Conservation (phyloP, 2,888 invertebrate species). For the Brachyopa scutellaris region DNA sequence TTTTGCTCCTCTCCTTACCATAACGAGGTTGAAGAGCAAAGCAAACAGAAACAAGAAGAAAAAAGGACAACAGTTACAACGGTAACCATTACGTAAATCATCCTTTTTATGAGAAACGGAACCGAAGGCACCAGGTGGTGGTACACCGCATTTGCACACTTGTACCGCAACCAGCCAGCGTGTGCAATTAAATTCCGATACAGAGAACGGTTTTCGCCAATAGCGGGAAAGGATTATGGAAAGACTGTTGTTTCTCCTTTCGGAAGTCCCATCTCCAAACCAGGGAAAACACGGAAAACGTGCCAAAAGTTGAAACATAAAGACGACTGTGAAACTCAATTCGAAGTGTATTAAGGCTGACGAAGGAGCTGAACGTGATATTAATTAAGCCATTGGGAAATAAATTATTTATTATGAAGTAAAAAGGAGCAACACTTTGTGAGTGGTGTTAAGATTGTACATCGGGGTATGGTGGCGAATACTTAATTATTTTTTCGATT, state of each 20-base stretch:
- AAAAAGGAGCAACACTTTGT: background rate
- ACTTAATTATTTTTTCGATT: no score
- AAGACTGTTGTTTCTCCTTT: background rate
- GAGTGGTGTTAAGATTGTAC: background rate
- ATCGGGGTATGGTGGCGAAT: constrained; percentile 4
- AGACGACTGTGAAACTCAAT: constrained; percentile 29
- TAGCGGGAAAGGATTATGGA: constrained; percentile 34
- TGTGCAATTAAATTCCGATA: constrained; percentile 49
- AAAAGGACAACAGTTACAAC: constrained; percentile 2
- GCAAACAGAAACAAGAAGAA: constrained; percentile 8
- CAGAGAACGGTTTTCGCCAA: constrained; percentile 45
- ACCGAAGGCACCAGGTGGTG: constrained; percentile 51
- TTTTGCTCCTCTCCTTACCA: background rate
- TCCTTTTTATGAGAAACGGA: constrained; percentile 55
- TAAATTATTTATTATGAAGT: constrained; percentile 42
- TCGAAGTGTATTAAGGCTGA: constrained; percentile 36
- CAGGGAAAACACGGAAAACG: constrained; percentile 10
- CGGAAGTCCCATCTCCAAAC: no score
- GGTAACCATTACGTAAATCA: constrained; percentile 44
- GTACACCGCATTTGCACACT: constrained; percentile 47
- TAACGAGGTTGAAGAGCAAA: background rate
- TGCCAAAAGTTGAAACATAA: constrained; percentile 28
- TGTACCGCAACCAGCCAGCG: constrained; percentile 47
- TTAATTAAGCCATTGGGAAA: constrained; percentile 54
- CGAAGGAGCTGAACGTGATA: constrained; percentile 27